Percentiles rank a stretch among this genome's conserved stretches.
These are phyloP conservation scores for Pammene fasciana DNA, from an alignment of 2,888 invertebrate genomes.

Conservation along the genomic window DNA sequence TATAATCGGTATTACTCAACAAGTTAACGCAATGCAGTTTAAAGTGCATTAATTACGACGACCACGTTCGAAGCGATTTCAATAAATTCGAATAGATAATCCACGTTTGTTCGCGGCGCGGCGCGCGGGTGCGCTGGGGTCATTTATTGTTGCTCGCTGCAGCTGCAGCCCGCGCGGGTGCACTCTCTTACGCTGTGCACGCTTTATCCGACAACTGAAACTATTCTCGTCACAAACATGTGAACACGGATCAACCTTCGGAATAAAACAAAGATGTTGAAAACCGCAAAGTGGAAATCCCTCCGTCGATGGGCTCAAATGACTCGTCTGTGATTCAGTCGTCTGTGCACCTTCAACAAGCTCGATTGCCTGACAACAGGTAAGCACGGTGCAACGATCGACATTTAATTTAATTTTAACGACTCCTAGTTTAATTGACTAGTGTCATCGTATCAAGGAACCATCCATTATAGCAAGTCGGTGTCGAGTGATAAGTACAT, in stretches of 20 bases:
- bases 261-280: conserved; percentile 55
- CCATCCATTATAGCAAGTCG: conserved; percentile 47
- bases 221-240: conserved; percentile 32
- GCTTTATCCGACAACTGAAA: conserved; percentile 4
- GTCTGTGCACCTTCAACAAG: conserved; percentile 58
- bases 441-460: conserved; percentile 46
- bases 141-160: conserved; percentile 29
- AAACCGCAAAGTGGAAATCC: conserved; percentile 58
- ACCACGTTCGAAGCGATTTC: conserved; percentile 52
- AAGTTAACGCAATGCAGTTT: conserved; percentile 41
- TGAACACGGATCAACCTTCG: conserved; percentile 42
- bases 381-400: conserved; percentile 55
- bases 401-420: conserved; percentile 63
- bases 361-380: conserved; percentile 56
- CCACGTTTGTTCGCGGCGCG: conserved; percentile 29
- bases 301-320: conserved; percentile 49
- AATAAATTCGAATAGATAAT: conserved; percentile 46
- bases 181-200: conserved; percentile 3
- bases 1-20: conserved; percentile 35
- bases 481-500: conserved; percentile 47
- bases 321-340: conserved; percentile 55
- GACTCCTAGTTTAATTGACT: conserved; percentile 49
- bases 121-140: conserved; percentile 35
- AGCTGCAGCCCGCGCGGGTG: conserved; percentile 16
- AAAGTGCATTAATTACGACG: conserved; percentile 57